These are phyloP conservation scores for Pollenia amentaria DNA, from an alignment of 2,888 invertebrate genomes.

Conservation along the genomic window DNA sequence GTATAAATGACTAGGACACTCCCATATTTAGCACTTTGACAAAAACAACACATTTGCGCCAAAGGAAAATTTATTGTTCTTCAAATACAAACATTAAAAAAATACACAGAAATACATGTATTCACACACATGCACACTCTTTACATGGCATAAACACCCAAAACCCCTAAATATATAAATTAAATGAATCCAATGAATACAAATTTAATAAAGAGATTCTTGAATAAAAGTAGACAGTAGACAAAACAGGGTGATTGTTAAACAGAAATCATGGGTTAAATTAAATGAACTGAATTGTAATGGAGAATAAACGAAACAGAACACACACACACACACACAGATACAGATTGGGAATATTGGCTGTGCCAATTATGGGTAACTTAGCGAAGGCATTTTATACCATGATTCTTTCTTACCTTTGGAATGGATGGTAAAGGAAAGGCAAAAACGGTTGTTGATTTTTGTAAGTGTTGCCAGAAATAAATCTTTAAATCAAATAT, in stretches of 20 bases:
- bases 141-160: slow-evolving; percentile 13
- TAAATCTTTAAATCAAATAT: background rate
- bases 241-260: slow-evolving; percentile 65
- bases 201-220: slow-evolving; percentile 67
- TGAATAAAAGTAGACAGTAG: slow-evolving; percentile 33
- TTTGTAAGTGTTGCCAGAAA: slow-evolving; percentile 26
- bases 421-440: background rate
- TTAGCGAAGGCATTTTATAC: slow-evolving; percentile 43
- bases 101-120: background rate
- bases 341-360: slow-evolving; percentile 33
- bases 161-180: slow-evolving; percentile 56
- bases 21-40: slow-evolving; percentile 81
- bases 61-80: slow-evolving; percentile 29
- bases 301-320: slow-evolving; percentile 49
- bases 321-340: background rate
- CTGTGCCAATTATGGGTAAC: slow-evolving; percentile 67
- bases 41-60: slow-evolving; percentile 46
- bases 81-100: slow-evolving; percentile 23
- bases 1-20: slow-evolving; percentile 79
- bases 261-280: slow-evolving; percentile 69
- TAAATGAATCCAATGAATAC: slow-evolving; percentile 72
- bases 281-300: slow-evolving; percentile 63
- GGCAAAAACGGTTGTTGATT: slow-evolving; percentile 36
- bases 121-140: background rate
- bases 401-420: background rate